Evolutionary conservation across 2,113 vertebrate genomes (phyloP).

Genomic region (Protobothrops flavoviridis): DNA sequence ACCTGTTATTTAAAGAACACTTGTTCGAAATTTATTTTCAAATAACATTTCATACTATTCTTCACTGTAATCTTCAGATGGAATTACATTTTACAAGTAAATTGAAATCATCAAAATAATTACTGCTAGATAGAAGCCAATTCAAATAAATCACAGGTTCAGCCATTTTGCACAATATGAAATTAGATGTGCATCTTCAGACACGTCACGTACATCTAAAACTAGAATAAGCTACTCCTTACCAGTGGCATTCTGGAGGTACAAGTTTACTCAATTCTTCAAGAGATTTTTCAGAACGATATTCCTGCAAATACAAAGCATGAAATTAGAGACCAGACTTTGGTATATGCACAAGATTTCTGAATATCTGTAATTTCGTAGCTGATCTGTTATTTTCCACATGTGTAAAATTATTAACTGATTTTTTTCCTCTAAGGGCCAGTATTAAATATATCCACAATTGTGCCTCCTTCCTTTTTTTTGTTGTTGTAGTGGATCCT

Average conservation of each 20-base stretch:
- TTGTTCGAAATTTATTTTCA: background rate
- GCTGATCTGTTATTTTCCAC: background rate
- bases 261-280: slow-evolving; percentile 95
- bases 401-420: background rate
- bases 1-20: background rate
- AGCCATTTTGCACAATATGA: background rate
- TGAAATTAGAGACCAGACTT: background rate
- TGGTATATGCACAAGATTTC: background rate
- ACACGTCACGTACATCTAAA: background rate
- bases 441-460: background rate
- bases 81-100: background rate
- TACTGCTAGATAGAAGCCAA: background rate
- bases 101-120: background rate
- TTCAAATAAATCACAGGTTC: background rate
- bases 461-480: no score
- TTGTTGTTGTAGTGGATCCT: background rate
- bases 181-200: background rate
- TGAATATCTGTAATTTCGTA: background rate
- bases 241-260: slow-evolving; percentile 98
- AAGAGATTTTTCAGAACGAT: slow-evolving; percentile 96
- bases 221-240: slow-evolving; percentile 48
- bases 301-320: slow-evolving; percentile 78
- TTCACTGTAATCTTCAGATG: background rate
- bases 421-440: background rate
- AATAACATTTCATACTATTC: background rate